Base-by-base conservation (phyloP, 2,888 invertebrate genomes). In the Xestia c-nigrum region DNA sequence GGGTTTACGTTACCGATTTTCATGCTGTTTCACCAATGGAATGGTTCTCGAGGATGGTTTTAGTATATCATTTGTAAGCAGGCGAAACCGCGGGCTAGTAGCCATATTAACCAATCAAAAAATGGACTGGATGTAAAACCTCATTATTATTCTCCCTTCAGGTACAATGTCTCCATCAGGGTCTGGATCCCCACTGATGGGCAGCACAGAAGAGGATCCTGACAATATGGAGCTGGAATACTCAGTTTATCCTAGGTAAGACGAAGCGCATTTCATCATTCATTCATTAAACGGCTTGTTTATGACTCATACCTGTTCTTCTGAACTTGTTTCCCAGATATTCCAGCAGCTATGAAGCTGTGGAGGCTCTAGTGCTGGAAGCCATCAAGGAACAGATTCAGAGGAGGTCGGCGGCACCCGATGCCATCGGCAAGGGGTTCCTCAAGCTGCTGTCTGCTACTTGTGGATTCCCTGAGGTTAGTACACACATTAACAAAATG, bases 361-460 rank as follows among this genome's bases (percentile, higher is more conserved):
- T 99, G 31, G 99, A 99, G 91, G 97, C 97, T 47, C 97, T 98
- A 76, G 98, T 99, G 0, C 94, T 99, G 86, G 99, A 99, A 88
- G 98, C 98, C 0, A 98, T 99, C 55, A 98, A 98, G 89, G 99
- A 99, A 87, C 99, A 99, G 92, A 95, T 99, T 21, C 98, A 98
- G 85, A 97, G 99, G 70, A 97, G 99, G 52, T 92, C 92, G 0
- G 98, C 98, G 0, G 98, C 98, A 57, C 98, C 98, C 0, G 98
- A 99, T 89, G 98, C 98, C 73, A 98, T 99, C 67, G 99, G 99
- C 0, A 98, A 99, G 76, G 99, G 99, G 88, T 98, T 99, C 88
- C 97, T 99, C 0, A 98, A 98, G 87, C 97, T 99, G 77, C 95
- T 99, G 52, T 98, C 99, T 0, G 98, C 98, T 0, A 98, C 99